Percentiles rank a stretch among this genome's conserved stretches.
phyloP scores from a whole-genome alignment of 1,140 invertebrate genomes.

The Neodiprion lecontei region DNA sequence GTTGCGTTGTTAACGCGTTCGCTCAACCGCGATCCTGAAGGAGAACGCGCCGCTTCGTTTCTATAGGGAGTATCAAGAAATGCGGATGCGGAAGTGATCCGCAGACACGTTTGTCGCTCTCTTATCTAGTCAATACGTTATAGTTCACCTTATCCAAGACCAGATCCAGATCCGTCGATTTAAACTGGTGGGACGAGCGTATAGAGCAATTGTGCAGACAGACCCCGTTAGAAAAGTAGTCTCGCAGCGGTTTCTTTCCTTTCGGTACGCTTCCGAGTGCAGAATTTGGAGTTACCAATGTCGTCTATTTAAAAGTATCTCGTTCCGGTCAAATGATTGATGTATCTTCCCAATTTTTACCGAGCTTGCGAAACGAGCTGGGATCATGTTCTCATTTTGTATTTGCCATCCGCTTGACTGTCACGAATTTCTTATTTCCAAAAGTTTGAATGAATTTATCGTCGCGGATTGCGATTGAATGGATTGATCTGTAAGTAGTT shows the following conservation, averaged over 20 bases:
- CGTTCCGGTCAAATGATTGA: no score
- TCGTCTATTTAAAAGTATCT: no score
- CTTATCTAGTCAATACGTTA: neutral
- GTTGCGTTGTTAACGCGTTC: neutral
- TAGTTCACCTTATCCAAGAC: neutral
- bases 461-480: no score
- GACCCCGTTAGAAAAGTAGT: neutral
- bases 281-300: neutral
- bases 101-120: neutral
- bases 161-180: neutral
- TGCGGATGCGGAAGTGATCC: slow-evolving; percentile 4
- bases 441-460: no score
- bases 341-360: neutral
- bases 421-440: no score
- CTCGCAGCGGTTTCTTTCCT: neutral
- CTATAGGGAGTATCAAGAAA: neutral
- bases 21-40: neutral
- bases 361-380: neutral
- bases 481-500: no score
- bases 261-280: neutral
- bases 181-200: neutral
- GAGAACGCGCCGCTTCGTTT: neutral
- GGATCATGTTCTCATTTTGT: neutral
- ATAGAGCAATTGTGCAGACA: neutral
- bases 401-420: no score